A percentile compares a stretch with the other conserved stretches of the same genome.
phyloP scores from a whole-genome alignment of 2,113 vertebrate species.

The Euleptes europaea region DNA sequence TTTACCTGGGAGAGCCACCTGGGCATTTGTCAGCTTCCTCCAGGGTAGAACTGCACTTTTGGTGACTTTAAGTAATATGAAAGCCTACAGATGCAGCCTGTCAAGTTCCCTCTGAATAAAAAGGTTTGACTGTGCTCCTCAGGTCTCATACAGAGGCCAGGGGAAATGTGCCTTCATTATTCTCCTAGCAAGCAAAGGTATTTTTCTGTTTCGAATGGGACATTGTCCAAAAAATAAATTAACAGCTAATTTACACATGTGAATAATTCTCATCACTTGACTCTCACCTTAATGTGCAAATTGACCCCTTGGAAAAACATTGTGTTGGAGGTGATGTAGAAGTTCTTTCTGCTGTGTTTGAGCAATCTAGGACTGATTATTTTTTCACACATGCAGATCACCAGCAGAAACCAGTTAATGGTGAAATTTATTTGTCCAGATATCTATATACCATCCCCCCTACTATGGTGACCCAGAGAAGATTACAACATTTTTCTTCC shows the following conservation, averaged over 20 bases:
- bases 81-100: not conserved
- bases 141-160: not conserved
- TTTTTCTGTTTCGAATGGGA: not conserved
- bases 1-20: conserved; percentile 20
- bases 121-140: not conserved
- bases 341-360: not conserved
- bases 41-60: conserved; percentile 7
- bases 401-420: not conserved
- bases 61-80: not conserved
- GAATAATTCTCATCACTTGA: not conserved
- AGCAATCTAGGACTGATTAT: not conserved
- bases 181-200: not conserved
- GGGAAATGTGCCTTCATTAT: not conserved
- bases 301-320: not conserved
- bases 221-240: not conserved
- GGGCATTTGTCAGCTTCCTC: not conserved
- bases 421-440: not conserved
- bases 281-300: not conserved
- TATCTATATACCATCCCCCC: too few species aligned
- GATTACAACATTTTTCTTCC: too few species aligned
- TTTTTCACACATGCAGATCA: not conserved
- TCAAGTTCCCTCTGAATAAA: not conserved
- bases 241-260: not conserved
- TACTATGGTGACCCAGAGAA: too few species aligned
- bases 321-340: not conserved